Percentiles rank a stretch among this genome's conserved stretches.
Conservation (phyloP, 1,140 invertebrate species). For the Pseudomyrmex pallidus region DNA sequence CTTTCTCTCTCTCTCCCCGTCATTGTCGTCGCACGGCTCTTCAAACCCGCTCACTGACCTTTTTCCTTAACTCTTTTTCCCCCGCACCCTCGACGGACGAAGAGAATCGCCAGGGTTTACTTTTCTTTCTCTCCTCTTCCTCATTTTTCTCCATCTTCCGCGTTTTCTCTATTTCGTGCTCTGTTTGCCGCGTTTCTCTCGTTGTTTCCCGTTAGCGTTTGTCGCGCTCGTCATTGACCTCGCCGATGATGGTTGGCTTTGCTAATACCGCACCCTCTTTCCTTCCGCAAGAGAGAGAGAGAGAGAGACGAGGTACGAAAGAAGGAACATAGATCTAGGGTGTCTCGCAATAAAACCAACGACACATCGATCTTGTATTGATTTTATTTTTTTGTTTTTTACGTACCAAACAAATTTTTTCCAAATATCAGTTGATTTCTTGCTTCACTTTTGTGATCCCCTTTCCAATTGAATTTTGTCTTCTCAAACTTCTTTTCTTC, state of each 20-base stretch:
- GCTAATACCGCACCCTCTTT: background rate
- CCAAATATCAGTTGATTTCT: background rate
- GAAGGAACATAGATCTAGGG: background rate
- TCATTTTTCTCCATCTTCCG: slow-evolving; percentile 14
- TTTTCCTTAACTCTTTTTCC: slow-evolving; percentile 8
- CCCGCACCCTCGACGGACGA: background rate
- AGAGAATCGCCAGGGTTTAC: background rate
- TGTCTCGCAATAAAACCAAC: no score
- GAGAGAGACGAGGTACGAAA: no score
- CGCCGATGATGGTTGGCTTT: slow-evolving; percentile 5
- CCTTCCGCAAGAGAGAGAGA: background rate
- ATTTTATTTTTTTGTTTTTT: background rate
- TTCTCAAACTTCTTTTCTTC: background rate
- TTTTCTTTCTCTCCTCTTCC: background rate
- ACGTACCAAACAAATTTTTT: background rate
- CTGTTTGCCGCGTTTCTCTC: background rate
- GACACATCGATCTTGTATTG: no score
- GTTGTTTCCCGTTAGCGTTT: no score
- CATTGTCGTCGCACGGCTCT: background rate
- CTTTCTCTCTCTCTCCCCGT: background rate
- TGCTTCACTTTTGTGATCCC: slow-evolving; percentile 21
- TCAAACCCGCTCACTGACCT: background rate
- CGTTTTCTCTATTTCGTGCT: slow-evolving; percentile 18
- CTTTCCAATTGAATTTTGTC: background rate
- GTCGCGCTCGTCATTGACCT: slow-evolving; percentile 6